Conservation (phyloP, 2,797 vertebrate species). For the Myioborus miniatus region DNA sequence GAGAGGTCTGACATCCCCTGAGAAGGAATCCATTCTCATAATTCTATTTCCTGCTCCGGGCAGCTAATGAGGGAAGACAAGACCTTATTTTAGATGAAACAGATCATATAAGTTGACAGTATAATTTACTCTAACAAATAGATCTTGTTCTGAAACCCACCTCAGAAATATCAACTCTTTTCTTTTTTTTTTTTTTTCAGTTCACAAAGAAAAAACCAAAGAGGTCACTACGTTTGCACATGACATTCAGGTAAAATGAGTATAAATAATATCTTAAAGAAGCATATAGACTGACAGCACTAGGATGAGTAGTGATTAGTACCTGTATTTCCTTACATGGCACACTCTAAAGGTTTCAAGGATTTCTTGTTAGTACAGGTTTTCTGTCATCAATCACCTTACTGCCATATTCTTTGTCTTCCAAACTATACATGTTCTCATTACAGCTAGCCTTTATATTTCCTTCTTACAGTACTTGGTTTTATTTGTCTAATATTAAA, state of each 20-base stretch:
- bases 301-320: not conserved
- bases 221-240: not conserved
- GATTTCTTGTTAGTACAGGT: not conserved
- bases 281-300: not conserved
- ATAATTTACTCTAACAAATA: not conserved
- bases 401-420: not conserved
- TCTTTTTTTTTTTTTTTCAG: too few species aligned
- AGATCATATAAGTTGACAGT: not conserved
- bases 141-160: not conserved
- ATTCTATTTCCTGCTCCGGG: not conserved
- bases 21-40: not conserved
- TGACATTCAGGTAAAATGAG: not conserved
- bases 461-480: not conserved
- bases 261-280: not conserved
- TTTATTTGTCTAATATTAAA: not conserved
- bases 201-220: rapidly evolving
- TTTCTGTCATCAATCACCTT: not conserved
- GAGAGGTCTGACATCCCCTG: not conserved
- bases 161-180: not conserved
- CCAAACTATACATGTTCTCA: not conserved
- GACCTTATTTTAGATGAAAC: not conserved
- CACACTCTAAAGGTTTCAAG: not conserved
- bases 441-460: not conserved
- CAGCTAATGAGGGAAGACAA: not conserved
- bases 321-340: not conserved